These are phyloP conservation scores for Sturnus vulgaris DNA, from an alignment of 2,113 vertebrate species.

Conservation along the genomic window DNA sequence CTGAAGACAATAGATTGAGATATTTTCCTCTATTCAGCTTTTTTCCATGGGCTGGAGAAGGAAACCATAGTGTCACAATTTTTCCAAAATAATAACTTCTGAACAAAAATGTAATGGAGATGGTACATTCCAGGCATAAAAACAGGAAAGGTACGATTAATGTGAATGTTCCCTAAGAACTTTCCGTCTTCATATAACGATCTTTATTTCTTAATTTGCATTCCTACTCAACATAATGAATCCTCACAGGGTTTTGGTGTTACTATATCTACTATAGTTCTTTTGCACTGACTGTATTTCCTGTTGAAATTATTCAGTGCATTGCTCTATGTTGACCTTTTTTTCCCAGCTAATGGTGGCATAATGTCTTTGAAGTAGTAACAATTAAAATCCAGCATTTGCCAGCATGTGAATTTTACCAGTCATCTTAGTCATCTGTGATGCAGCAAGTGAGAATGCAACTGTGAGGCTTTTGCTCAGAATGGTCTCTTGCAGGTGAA, in stretches of 20 bases:
- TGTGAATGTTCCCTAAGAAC: neutral
- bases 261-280: neutral
- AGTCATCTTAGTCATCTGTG: neutral
- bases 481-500: neutral
- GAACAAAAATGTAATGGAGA: neutral
- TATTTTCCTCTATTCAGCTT: neutral
- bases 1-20: neutral
- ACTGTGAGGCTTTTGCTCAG: neutral
- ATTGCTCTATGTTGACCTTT: neutral
- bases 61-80: neutral
- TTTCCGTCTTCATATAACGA: neutral
- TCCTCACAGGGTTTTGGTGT: neutral
- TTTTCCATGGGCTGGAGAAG: neutral
- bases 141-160: neutral
- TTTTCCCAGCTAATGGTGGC: neutral
- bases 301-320: neutral
- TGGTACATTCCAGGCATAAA: neutral
- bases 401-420: neutral
- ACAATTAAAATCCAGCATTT: neutral
- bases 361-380: neutral
- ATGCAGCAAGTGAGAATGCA: neutral
- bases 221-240: neutral
- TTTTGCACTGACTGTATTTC: neutral
- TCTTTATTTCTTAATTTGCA: neutral
- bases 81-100: slow-evolving; percentile 1